Conservation (phyloP, 2,888 invertebrate species). For the Philonicus albiceps region DNA sequence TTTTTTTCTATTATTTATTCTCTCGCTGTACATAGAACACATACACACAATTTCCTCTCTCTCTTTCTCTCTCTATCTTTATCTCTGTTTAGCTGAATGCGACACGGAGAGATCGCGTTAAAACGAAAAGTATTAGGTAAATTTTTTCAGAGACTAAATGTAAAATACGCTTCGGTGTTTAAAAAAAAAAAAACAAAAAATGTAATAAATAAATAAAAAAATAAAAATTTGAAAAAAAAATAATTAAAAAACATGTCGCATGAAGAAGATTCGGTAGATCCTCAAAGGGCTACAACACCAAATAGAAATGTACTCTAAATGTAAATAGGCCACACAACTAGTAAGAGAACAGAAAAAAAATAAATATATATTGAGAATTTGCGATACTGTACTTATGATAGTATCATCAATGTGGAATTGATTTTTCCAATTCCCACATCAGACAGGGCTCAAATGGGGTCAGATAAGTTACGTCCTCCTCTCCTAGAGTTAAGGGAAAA, state of each 20-base stretch:
- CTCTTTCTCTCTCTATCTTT: not conserved
- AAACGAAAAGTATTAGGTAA: slow-evolving; percentile 1
- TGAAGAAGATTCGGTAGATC: not conserved
- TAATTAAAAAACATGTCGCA: not conserved
- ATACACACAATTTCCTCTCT: not conserved
- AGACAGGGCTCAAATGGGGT: not conserved
- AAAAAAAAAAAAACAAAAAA: not conserved
- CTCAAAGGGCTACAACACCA: not conserved
- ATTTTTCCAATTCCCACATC: not conserved
- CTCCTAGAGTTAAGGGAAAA: not conserved
- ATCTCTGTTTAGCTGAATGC: not conserved
- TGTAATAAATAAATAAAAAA: not conserved
- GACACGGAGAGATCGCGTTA: not conserved
- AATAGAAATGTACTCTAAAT: not conserved
- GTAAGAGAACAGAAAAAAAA: not conserved
- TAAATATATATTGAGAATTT: not conserved
- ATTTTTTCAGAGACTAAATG: not conserved
- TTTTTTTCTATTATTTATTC: slow-evolving; percentile 29
- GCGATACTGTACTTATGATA: not conserved
- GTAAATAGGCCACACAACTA: not conserved
- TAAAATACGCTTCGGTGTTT: not conserved
- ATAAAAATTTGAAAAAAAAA: not conserved
- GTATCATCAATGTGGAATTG: not conserved
- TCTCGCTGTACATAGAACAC: not conserved
- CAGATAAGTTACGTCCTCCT: not conserved